Percentiles rank a stretch among this genome's conserved stretches.
Evolutionary conservation across 2,888 invertebrate species (phyloP).

Genomic region (Nymphalis polychloros): DNA sequence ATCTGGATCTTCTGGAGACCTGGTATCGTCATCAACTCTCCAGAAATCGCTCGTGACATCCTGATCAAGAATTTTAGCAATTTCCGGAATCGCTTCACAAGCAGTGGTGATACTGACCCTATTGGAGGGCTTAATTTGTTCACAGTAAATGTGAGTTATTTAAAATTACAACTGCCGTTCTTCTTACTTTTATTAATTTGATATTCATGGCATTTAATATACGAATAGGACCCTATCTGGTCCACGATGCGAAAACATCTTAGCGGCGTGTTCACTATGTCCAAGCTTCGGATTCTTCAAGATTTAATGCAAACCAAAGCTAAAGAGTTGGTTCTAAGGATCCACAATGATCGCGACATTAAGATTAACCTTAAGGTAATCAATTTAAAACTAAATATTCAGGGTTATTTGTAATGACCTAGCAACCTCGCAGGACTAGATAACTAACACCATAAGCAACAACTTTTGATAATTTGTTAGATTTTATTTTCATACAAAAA

Average conservation of each 20-base stretch:
- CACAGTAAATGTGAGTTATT: not conserved
- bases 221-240: conserved; percentile 45
- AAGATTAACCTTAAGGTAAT: conserved; percentile 38
- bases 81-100: conserved; percentile 43
- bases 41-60: conserved; percentile 44
- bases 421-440: too few relatives aligned
- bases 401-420: too few relatives aligned
- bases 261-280: conserved; percentile 44
- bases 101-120: conserved; percentile 44
- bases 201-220: not conserved
- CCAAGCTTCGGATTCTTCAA: conserved; percentile 44
- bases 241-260: conserved; percentile 40
- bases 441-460: too few relatives aligned
- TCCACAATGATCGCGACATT: conserved; percentile 39
- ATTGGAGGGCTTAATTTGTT: conserved; percentile 42
- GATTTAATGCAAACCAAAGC: conserved; percentile 38
- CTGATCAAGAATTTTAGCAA: conserved; percentile 44
- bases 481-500: too few relatives aligned
- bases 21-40: conserved; percentile 45
- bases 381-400: too few relatives aligned
- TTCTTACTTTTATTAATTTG: too few relatives aligned
- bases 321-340: conserved; percentile 42
- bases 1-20: conserved; percentile 51
- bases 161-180: conserved; percentile 12
- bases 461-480: too few relatives aligned